Evolutionary conservation across 2,797 vertebrate genomes (phyloP), one percentile per base, ranked within the genome.

Genomic region (Selene dorsalis): DNA sequence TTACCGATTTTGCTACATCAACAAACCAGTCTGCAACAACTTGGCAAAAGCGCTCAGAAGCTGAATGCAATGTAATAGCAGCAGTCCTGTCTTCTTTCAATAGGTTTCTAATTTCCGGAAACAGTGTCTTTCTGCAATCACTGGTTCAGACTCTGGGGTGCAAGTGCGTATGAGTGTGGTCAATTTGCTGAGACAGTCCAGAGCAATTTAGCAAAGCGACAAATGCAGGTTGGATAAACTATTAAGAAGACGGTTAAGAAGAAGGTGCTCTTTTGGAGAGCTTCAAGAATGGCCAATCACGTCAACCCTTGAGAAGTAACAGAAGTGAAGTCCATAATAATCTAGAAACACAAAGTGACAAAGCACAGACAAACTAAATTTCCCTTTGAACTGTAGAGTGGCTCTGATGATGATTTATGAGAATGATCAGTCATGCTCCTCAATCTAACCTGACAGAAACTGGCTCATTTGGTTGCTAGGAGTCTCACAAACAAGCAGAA

Each of bases 21-120:
- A 58, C 18, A 22, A 52, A 58, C 18, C n/a, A 9, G 20, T 62
- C 26, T 53, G 10, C 47, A 56, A 30, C 50, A 56, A 53, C 41
- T 13, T 12, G 30, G 30, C 30, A 30, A 35, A 32, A 35, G 28
- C 26, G 12, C 13, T 72, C 57, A 43, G 58, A 28, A 62, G 58
- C 38, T 24, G 38, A 64, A 55, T 26, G 17, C 6, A 39, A 7
- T 38, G 26, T 13, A 32, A 59, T 26, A 5, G n/a, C 47, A 67
- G 16, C 14, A 41, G n/a, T 7, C 5, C 32, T 73, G 52, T 74
- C 26, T 85, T 77, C 70, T 22, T 30, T 66, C 60, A 80, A 26
- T 59, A 26, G 28, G 48, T 35, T 26, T 56, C 20, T 63, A 55
- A 72, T 68, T 68, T 64, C 59, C 47, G 68, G 20, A 62, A 62